A percentile compares a stretch with the other conserved stretches of the same genome.
Evolutionary conservation across 1,140 invertebrate species (phyloP).

Genomic region (Drosophila fuyamai): DNA sequence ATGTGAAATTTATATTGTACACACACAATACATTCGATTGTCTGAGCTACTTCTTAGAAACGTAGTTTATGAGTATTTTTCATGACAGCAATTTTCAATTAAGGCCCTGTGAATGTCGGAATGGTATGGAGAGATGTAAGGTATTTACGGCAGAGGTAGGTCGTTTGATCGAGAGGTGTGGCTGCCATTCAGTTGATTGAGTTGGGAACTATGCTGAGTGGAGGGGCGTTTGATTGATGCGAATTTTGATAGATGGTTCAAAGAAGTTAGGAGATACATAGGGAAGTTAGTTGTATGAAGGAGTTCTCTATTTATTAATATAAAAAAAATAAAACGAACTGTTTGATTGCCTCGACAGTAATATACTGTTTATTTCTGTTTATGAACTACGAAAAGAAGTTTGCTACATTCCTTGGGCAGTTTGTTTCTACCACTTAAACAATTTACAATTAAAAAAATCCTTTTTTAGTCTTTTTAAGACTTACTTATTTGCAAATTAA

Average conservation of each 20-base stretch:
- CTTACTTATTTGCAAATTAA: too few relatives aligned
- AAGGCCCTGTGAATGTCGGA: conserved; percentile 35
- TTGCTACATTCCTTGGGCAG: background rate
- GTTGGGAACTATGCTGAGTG: conserved; percentile 23
- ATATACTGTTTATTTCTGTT: too few relatives aligned
- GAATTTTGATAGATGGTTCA: conserved; percentile 32
- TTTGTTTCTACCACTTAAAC: too few relatives aligned
- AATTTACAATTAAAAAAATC: too few relatives aligned
- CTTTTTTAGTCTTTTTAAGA: too few relatives aligned
- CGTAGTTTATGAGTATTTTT: conserved; percentile 69
- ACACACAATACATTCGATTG: conserved; percentile 66
- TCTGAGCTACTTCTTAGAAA: conserved; percentile 71
- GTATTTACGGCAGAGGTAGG: conserved; percentile 18
- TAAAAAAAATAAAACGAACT: too few relatives aligned
- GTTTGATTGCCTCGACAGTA: too few relatives aligned
- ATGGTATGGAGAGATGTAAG: conserved; percentile 4
- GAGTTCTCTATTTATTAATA: background rate
- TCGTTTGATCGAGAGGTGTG: conserved; percentile 54
- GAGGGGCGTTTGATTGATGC: conserved; percentile 35
- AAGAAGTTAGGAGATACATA: background rate
- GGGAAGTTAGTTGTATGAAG: background rate
- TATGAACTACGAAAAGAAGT: too few relatives aligned
- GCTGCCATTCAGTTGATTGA: conserved; percentile 33
- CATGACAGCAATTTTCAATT: conserved; percentile 80
- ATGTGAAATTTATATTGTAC: conserved; percentile 67